Evolutionary conservation across 2,888 invertebrate genomes (phyloP).

Genomic region (Achlya flavicornis): DNA sequence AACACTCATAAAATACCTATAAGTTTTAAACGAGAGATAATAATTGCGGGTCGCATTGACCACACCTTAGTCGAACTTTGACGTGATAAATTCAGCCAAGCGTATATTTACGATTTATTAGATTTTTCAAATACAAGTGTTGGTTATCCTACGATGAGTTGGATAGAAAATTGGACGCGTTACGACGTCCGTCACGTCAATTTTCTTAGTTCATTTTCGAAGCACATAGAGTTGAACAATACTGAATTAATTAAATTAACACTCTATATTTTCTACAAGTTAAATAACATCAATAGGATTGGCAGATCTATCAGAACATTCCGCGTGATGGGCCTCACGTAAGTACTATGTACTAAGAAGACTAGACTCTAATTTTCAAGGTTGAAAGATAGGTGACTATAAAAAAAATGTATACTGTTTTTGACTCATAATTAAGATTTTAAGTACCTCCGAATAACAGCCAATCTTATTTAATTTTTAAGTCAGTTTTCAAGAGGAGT

Average conservation of each 20-base stretch:
- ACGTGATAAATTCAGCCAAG: background rate
- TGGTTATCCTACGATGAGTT: background rate
- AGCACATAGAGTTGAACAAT: slow-evolving; percentile 40
- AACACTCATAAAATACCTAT: background rate
- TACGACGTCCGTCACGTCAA: slow-evolving; percentile 11
- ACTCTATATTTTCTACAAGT: slow-evolving; percentile 31
- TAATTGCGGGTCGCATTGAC: background rate
- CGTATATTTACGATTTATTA: background rate
- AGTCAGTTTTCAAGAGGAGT: background rate
- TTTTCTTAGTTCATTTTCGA: slow-evolving; percentile 29
- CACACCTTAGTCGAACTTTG: background rate
- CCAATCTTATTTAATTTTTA: background rate
- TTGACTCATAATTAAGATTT: background rate
- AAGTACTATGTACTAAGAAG: slow-evolving; percentile 21
- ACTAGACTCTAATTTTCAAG: slow-evolving; percentile 17
- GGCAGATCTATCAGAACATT: slow-evolving; percentile 53
- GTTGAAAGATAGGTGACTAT: slow-evolving; percentile 5
- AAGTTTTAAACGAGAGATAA: background rate
- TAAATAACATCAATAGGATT: slow-evolving; percentile 23
- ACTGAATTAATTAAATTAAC: slow-evolving; percentile 48
- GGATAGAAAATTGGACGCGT: background rate
- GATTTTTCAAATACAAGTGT: background rate
- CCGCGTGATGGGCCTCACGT: slow-evolving; percentile 39
- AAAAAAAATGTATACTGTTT: slow-evolving; percentile 6
- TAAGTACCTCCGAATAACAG: slow-evolving; percentile 3